These are phyloP conservation scores for Mormyrus iriodes DNA, from an alignment of 2,113 vertebrate species.

Conservation along the genomic window DNA sequence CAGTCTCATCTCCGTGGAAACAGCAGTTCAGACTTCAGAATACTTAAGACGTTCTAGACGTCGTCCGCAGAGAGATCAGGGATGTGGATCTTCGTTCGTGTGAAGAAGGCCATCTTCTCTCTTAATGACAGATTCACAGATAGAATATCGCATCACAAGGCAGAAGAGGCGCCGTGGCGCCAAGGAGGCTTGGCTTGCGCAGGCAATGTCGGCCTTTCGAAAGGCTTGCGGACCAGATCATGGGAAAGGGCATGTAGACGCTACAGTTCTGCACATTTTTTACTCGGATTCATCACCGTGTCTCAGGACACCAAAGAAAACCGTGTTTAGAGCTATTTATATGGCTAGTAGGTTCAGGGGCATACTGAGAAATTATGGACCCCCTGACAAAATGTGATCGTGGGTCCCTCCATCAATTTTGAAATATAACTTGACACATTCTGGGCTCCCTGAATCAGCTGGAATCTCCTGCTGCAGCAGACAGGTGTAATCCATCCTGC, in stretches of 20 bases:
- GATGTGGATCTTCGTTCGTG: constrained; percentile 79
- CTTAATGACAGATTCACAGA: constrained; percentile 53
- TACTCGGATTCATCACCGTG: neutral
- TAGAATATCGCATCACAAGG: neutral
- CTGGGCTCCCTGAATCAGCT: neutral
- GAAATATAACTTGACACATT: neutral
- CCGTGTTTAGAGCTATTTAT: neutral
- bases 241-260: neutral
- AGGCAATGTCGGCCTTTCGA: neutral
- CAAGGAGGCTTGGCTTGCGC: neutral
- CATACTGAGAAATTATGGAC: neutral
- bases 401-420: neutral
- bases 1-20: constrained; percentile 46
- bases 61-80: constrained; percentile 81
- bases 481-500: neutral
- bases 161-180: neutral
- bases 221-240: neutral
- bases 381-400: neutral
- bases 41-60: constrained; percentile 72
- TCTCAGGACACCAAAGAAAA: neutral
- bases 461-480: neutral
- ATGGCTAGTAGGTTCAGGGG: neutral
- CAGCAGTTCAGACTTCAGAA: constrained; percentile 53
- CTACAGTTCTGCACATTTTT: neutral
- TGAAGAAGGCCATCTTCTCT: constrained; percentile 99